Conservation (phyloP, 2,888 invertebrate genomes). For the Andricus quercusramuli region DNA sequence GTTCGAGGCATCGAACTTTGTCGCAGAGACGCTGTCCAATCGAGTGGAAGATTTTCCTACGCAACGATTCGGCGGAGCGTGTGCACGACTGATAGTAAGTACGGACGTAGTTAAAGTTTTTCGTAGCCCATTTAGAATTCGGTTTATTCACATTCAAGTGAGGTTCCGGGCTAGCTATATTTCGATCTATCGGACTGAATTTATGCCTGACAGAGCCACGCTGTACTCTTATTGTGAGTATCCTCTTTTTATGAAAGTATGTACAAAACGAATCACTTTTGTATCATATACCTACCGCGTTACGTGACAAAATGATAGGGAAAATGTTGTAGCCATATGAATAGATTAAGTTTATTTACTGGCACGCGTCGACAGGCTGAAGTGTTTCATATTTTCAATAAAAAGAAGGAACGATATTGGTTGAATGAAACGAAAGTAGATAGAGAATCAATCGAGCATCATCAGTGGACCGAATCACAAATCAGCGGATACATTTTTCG, state of each 20-base stretch:
- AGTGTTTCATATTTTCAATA: conserved; percentile 22
- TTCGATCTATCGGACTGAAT: conserved; percentile 23
- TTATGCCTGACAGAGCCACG: conserved; percentile 33
- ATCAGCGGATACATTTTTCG: neutral
- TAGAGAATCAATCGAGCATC: conserved; percentile 21
- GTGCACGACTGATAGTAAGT: conserved; percentile 42
- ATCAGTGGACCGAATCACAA: neutral
- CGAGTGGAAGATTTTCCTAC: neutral
- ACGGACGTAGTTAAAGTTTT: conserved; percentile 5
- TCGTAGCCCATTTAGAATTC: conserved; percentile 16
- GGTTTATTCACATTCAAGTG: conserved; percentile 25
- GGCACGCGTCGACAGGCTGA: conserved; percentile 54
- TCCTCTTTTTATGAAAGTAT: conserved; percentile 60
- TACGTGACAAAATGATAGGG: conserved; percentile 26
- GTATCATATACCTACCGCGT: conserved; percentile 62
- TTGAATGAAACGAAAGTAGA: conserved; percentile 10
- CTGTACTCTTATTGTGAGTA: conserved; percentile 32
- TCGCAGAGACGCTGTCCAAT: neutral
- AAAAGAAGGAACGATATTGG: neutral
- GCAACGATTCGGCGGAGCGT: conserved; percentile 23
- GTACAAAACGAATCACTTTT: conserved; percentile 69
- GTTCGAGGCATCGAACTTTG: conserved; percentile 17
- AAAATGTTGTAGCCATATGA: conserved; percentile 43
- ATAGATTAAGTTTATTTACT: conserved; percentile 61
- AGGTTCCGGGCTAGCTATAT: neutral